Evolutionary conservation across 2,113 vertebrate species (phyloP).

Genomic region (Grus americana): DNA sequence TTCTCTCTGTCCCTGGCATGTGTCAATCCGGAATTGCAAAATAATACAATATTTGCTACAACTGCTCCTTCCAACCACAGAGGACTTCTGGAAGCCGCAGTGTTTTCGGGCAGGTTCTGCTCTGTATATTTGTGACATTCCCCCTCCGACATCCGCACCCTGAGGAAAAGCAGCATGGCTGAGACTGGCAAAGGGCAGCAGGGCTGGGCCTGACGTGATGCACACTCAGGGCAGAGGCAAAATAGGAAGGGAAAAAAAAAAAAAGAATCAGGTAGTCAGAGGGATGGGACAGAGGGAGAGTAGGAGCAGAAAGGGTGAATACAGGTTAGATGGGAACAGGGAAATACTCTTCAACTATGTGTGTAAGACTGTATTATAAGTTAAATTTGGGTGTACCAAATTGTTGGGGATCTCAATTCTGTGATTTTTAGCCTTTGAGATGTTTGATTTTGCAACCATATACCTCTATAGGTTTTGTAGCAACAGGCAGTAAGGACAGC

Average conservation of each 20-base stretch:
- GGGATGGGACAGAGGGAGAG: background rate
- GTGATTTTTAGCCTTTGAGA: background rate
- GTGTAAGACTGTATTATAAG: background rate
- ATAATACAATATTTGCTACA: background rate
- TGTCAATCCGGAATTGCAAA: background rate
- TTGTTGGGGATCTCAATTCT: background rate
- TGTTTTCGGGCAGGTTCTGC: background rate
- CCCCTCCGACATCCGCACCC: too few relatives aligned
- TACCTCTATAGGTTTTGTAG: background rate
- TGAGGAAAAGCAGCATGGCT: background rate
- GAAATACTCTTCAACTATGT: background rate
- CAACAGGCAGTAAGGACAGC: background rate
- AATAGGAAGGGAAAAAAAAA: background rate
- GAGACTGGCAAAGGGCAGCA: background rate
- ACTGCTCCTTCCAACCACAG: background rate
- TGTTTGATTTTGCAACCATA: background rate
- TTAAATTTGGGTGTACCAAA: background rate
- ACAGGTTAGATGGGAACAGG: background rate
- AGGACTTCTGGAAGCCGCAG: background rate
- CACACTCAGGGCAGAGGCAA: background rate
- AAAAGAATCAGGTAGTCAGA: background rate
- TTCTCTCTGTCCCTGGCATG: background rate
- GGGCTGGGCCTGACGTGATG: background rate
- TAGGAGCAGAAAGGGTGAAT: background rate
- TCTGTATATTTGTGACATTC: background rate